Base-by-base conservation (phyloP, 2,888 invertebrate genomes). In the Philonicus albiceps region DNA sequence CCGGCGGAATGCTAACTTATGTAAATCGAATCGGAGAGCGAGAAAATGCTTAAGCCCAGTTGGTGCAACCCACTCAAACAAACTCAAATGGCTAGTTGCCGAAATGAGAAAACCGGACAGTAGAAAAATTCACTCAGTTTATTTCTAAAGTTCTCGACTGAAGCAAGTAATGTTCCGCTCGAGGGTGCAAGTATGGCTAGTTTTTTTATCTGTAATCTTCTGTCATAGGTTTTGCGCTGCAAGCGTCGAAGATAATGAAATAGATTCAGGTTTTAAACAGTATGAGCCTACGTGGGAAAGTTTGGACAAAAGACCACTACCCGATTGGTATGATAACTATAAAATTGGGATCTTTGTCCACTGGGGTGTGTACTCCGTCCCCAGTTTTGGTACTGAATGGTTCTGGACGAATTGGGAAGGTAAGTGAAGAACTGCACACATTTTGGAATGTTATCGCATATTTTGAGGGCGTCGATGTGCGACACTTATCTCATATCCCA, bases 351-450 rank as follows among this genome's bases (percentile, higher is more conserved):
- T 98, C 89, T 98, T 98, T 90, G 93, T 98, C 72, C 98, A 98
- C 90, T 98, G 98, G 97, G 98, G 98, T 0, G 96, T 98, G 0
- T 98, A 96, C 90, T 95, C 97, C 0, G 98, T 98, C 16, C 98
- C 98, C 0, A 96, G 97, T 90, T 96, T 95, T 91, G 95, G 95
- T 0, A 95, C 95, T 0, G 98, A 98, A 93, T 98, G 98, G 98
- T 98, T 98, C 91, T 98, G 98, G 98, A 93, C 92, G 22, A 93
- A 95, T 89, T 98, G 97, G 98, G 93, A 94, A 93, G 93, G 96
- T 96, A 93, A 91, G 87, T 34, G 22, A 22, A 7, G 53, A n/a
- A 16, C 4, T 43, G 53, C 7, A 64, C 8, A 11, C 11, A 27
- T 27, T 11, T 64, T 64, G 7, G 64, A 64, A 22, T 11, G 0